Percentiles rank a stretch among this genome's conserved stretches.
Evolutionary conservation across 2,888 invertebrate genomes (phyloP).

Genomic region (Eupithecia dodoneata): DNA sequence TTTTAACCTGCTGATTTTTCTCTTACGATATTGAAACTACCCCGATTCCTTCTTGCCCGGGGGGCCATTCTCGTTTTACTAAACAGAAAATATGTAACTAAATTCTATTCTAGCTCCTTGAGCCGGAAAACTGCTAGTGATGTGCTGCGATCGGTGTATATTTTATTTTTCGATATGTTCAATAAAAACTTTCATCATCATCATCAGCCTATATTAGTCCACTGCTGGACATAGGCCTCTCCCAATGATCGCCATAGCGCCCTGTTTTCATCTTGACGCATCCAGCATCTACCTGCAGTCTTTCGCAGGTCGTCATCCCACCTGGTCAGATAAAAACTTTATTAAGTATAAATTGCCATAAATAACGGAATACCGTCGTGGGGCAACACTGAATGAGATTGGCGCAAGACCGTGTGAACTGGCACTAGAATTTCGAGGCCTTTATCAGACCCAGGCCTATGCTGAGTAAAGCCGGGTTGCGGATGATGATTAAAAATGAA

Average conservation of each 20-base stretch:
- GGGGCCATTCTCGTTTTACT: conserved; percentile 55
- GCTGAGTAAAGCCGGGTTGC: too few relatives aligned
- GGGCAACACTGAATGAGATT: not conserved
- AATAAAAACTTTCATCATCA: not conserved
- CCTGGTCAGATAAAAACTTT: too few relatives aligned
- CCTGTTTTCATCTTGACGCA: too few relatives aligned
- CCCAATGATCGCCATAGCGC: too few relatives aligned
- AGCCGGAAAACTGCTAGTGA: conserved; percentile 63
- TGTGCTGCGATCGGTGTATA: conserved; percentile 32
- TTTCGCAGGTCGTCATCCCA: too few relatives aligned
- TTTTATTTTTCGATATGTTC: conserved; percentile 20
- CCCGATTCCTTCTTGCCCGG: conserved; percentile 15
- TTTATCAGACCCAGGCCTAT: too few relatives aligned
- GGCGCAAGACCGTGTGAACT: not conserved
- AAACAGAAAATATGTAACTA: conserved; percentile 66
- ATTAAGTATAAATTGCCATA: not conserved
- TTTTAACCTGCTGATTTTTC: not conserved
- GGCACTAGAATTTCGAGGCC: not conserved
- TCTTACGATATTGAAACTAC: not conserved
- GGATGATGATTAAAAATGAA: not conserved
- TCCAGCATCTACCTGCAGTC: too few relatives aligned
- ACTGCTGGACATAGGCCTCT: too few relatives aligned
- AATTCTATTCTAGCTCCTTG: conserved; percentile 66
- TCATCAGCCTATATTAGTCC: too few relatives aligned
- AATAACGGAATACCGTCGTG: not conserved